phyloP scores from a whole-genome alignment of 2,113 vertebrate genomes.

The Holacanthus passer region DNA sequence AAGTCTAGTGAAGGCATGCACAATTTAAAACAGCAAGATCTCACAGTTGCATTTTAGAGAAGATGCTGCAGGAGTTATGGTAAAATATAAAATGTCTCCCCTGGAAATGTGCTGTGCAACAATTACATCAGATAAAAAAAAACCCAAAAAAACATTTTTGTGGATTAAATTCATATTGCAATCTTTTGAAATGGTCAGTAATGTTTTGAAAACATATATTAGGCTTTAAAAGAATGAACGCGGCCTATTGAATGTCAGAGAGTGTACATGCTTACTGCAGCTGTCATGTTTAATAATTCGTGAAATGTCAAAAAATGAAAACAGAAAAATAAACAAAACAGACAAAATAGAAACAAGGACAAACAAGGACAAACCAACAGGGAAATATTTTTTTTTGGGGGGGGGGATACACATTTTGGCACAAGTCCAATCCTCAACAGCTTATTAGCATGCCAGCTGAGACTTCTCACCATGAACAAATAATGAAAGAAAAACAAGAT shows the following conservation, averaged over 20 bases:
- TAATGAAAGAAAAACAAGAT: constrained; percentile 72
- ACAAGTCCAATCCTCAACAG: constrained; percentile 46
- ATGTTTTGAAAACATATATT: background rate
- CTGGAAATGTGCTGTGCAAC: background rate
- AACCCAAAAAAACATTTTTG: background rate
- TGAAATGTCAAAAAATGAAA: background rate
- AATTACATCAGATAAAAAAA: background rate
- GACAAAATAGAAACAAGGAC: constrained; percentile 25
- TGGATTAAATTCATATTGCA: background rate
- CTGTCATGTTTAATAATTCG: background rate
- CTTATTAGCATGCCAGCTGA: constrained; percentile 69
- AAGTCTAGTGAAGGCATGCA: background rate
- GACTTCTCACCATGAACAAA: constrained; percentile 56
- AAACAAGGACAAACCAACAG: constrained; percentile 42
- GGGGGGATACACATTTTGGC: constrained; percentile 34
- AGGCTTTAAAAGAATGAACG: background rate
- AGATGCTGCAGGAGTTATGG: background rate
- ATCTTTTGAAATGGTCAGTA: background rate
- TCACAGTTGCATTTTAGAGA: background rate
- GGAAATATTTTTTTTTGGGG: constrained; percentile 24
- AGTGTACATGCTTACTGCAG: background rate
- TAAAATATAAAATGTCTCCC: background rate
- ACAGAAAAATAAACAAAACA: no score
- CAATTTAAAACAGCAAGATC: background rate
- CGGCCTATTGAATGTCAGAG: no score